phyloP scores from a whole-genome alignment of 2,113 vertebrate genomes.

The Syngnathus scovelli region DNA sequence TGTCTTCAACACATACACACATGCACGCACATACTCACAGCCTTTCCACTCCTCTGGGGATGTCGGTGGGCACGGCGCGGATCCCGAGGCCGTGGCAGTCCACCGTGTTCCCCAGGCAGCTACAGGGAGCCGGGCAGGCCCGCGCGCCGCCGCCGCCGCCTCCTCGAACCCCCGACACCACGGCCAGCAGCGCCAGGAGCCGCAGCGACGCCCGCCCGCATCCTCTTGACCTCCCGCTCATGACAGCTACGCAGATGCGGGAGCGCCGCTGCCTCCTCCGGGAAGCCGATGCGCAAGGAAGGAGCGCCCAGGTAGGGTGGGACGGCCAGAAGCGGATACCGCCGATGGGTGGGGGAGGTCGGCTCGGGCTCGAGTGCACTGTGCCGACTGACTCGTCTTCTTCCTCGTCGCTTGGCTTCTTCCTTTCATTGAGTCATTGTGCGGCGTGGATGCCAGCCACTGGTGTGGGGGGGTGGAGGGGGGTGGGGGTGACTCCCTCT shows the following conservation, averaged over 20 bases:
- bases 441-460: slow-evolving; percentile 58
- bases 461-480: slow-evolving; percentile 30
- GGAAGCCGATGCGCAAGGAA: slow-evolving; percentile 25
- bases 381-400: slow-evolving; percentile 19
- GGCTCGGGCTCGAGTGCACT: slow-evolving; percentile 34
- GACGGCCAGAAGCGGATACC: slow-evolving; percentile 23
- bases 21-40: slow-evolving; percentile 75
- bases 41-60: slow-evolving; percentile 83
- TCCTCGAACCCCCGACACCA: slow-evolving; percentile 36
- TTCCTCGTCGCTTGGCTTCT: slow-evolving; percentile 18
- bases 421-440: slow-evolving; percentile 64
- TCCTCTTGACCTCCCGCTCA: slow-evolving; percentile 36
- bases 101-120: slow-evolving; percentile 50
- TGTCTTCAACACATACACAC: neutral
- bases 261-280: neutral
- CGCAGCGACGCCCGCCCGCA: slow-evolving; percentile 4
- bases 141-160: too few species aligned
- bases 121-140: too few species aligned
- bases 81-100: slow-evolving; percentile 87
- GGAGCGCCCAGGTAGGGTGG: slow-evolving; percentile 35
- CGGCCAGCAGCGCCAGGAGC: slow-evolving; percentile 54
- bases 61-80: slow-evolving; percentile 79
- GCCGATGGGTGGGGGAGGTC: slow-evolving; percentile 3
- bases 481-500: neutral
- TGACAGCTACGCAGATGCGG: slow-evolving; percentile 39